phyloP scores from a whole-genome alignment of 2,113 vertebrate genomes.

The Seriola aureovittata region DNA sequence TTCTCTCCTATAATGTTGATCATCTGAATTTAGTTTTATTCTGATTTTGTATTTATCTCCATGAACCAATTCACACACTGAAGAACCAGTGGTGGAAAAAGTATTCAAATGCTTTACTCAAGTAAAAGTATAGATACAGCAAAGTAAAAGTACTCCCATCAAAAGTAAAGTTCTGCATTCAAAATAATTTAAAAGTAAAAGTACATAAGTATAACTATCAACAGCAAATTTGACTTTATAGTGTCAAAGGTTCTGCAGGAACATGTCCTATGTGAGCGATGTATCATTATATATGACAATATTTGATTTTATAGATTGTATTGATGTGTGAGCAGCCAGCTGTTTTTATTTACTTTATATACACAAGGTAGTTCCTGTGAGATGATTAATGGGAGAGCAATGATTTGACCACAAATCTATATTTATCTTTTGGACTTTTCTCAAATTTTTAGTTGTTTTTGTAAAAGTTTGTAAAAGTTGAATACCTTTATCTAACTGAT shows the following conservation, averaged over 20 bases:
- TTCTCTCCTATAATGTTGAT: neutral
- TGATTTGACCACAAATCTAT: neutral
- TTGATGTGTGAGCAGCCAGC: neutral
- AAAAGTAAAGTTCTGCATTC: neutral
- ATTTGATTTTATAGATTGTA: neutral
- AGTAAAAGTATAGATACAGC: neutral
- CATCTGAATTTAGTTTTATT: neutral
- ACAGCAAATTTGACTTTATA: too few relatives aligned
- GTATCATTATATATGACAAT: neutral
- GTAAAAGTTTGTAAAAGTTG: neutral
- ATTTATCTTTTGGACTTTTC: neutral
- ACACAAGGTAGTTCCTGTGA: neutral
- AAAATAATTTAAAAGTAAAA: neutral
- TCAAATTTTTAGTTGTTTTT: neutral
- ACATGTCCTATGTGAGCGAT: neutral
- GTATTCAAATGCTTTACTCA: neutral
- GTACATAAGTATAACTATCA: too few relatives aligned
- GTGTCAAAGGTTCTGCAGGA: neutral
- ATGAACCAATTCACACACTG: neutral
- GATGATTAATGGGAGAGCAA: neutral
- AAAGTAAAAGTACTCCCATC: neutral
- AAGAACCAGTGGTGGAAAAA: neutral
- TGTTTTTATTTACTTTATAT: neutral
- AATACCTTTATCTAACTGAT: conserved; percentile 5
- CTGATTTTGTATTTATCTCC: neutral